These are phyloP conservation scores for Aphis gossypii DNA, from an alignment of 1,140 invertebrate genomes.

Conservation along the genomic window DNA sequence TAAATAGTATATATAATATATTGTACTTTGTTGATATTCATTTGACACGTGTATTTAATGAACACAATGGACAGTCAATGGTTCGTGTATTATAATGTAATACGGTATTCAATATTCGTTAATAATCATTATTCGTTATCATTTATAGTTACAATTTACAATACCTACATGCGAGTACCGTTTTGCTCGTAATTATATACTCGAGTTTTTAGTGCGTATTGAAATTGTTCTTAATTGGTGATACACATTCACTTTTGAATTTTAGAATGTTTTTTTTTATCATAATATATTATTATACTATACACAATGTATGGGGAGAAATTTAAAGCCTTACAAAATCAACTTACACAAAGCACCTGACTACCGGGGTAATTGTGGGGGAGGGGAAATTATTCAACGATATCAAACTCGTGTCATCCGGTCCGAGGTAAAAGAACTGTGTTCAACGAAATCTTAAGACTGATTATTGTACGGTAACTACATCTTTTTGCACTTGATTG, in stretches of 20 bases:
- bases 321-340: conserved; percentile 35
- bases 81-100: not conserved
- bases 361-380: too few relatives aligned
- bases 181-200: not conserved
- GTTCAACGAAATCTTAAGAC: not conserved
- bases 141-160: not conserved
- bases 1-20: not conserved
- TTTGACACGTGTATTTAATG: not conserved
- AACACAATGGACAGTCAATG: not conserved
- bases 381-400: not conserved
- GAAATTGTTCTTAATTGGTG: not conserved
- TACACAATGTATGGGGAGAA: not conserved
- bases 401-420: conserved; percentile 12
- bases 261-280: not conserved
- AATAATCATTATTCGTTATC: not conserved
- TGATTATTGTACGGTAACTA: not conserved
- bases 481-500: not conserved
- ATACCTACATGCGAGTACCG: not conserved
- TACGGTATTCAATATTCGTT: not conserved
- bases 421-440: not conserved
- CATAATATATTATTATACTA: not conserved
- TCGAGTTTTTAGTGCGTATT: not conserved
- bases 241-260: not conserved
- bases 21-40: not conserved
- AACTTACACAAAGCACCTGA: conserved; percentile 30